phyloP scores from a whole-genome alignment of 2,888 invertebrate species.

The Petrolisthes cinctipes region DNA sequence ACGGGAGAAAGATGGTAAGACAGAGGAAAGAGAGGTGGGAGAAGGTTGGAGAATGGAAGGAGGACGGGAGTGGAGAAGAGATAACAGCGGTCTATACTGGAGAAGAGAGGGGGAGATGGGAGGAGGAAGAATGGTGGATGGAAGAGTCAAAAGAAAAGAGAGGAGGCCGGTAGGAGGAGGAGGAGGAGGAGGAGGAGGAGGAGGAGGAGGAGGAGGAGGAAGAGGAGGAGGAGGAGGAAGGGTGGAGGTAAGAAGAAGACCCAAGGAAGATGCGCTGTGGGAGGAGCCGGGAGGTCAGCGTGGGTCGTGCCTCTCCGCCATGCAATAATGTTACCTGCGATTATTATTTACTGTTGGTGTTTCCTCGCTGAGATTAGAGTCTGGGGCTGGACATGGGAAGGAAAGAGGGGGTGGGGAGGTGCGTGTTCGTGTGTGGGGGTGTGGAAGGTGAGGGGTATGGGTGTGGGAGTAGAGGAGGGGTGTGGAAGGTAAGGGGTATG shows the following conservation, averaged over 20 bases:
- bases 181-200: not conserved
- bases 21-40: not conserved
- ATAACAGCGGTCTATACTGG: not conserved
- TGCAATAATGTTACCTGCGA: constrained; percentile 12
- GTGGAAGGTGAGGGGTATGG: not conserved
- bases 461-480: not conserved
- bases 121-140: not conserved
- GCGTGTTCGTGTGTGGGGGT: not conserved
- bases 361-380: not conserved
- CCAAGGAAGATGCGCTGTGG: not conserved
- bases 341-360: constrained; percentile 12
- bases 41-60: not conserved
- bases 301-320: constrained; percentile 10
- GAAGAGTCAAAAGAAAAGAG: not conserved
- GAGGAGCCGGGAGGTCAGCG: constrained; percentile 1
- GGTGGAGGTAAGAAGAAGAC: not conserved
- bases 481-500: not conserved
- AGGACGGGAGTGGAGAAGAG: not conserved
- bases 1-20: not conserved
- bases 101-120: not conserved
- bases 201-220: not conserved
- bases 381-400: not conserved
- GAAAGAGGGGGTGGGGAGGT: not conserved
- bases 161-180: not conserved
- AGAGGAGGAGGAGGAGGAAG: not conserved